Conservation (phyloP, 2,888 invertebrate species). For the Fragum whitleyi region DNA sequence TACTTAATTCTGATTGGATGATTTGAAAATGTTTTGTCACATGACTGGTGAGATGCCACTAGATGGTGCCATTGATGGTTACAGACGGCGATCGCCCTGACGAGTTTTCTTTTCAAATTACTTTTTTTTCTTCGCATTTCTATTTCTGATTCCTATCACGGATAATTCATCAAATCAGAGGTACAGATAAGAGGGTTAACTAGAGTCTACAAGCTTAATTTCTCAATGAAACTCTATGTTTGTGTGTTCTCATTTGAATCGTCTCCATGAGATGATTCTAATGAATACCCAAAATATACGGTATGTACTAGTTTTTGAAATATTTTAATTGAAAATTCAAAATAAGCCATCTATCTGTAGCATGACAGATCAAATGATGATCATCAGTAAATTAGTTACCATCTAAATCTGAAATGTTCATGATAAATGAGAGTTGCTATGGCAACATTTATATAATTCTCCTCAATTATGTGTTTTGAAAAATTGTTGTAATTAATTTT, state of each 20-base stretch:
- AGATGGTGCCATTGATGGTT: slow-evolving; percentile 20
- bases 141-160: neutral
- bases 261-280: no score
- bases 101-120: neutral
- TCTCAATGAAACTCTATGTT: no score
- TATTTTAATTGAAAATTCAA: no score
- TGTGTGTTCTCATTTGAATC: no score
- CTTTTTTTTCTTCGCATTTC: slow-evolving; percentile 1
- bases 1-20: slow-evolving; percentile 2
- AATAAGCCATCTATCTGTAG: no score
- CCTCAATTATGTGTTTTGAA: neutral
- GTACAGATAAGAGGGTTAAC: no score
- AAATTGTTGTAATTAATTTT: neutral
- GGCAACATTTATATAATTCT: slow-evolving; percentile 1
- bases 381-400: slow-evolving; percentile 10
- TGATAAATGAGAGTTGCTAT: neutral
- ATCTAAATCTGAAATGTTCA: neutral
- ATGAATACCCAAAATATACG: no score
- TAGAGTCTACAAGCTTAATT: no score
- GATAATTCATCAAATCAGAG: slow-evolving; percentile 1
- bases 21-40: slow-evolving; percentile 8
- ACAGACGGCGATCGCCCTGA: neutral
- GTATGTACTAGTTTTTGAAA: no score
- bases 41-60: slow-evolving; percentile 3
- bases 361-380: slow-evolving; percentile 9